Evolutionary conservation across 2,888 invertebrate species (phyloP).

Genomic region (Rhopalosiphum nymphaeae): DNA sequence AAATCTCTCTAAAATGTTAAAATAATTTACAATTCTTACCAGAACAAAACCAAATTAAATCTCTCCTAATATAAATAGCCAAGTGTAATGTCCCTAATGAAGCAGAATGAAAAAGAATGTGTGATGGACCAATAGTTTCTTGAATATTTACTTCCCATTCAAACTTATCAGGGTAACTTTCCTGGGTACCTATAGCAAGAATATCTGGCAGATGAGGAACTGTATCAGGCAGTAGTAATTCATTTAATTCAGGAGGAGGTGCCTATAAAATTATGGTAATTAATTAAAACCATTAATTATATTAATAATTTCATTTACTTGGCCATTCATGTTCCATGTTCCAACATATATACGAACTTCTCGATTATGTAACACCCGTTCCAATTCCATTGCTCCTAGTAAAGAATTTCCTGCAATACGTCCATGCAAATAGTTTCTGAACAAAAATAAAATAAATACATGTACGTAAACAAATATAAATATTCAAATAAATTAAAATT

Average conservation of each 20-base stretch:
- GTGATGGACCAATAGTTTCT: slow-evolving; percentile 93
- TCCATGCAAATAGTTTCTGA: slow-evolving; percentile 81
- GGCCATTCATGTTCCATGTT: slow-evolving; percentile 95
- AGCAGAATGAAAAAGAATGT: slow-evolving; percentile 88
- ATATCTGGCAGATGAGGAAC: slow-evolving; percentile 91
- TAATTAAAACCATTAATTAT: background rate
- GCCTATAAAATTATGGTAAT: slow-evolving; percentile 71
- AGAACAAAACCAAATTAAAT: slow-evolving; percentile 96
- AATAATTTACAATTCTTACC: slow-evolving; percentile 69
- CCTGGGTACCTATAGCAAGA: slow-evolving; percentile 93
- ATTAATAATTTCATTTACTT: slow-evolving; percentile 74
- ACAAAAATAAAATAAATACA: slow-evolving; percentile 33
- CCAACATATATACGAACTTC: slow-evolving; percentile 91
- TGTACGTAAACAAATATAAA: background rate
- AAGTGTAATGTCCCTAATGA: slow-evolving; percentile 89
- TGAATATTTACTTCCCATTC: slow-evolving; percentile 93
- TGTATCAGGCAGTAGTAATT: slow-evolving; percentile 88
- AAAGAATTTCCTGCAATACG: slow-evolving; percentile 84
- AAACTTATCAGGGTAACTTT: slow-evolving; percentile 87
- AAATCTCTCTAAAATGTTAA: background rate
- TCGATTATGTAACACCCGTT: slow-evolving; percentile 86
- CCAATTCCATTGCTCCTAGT: slow-evolving; percentile 86
- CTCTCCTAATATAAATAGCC: slow-evolving; percentile 88
- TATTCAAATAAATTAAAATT: background rate
- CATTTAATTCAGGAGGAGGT: slow-evolving; percentile 79